Base-by-base conservation (phyloP, 2,797 vertebrate species). In the Carapus acus region DNA sequence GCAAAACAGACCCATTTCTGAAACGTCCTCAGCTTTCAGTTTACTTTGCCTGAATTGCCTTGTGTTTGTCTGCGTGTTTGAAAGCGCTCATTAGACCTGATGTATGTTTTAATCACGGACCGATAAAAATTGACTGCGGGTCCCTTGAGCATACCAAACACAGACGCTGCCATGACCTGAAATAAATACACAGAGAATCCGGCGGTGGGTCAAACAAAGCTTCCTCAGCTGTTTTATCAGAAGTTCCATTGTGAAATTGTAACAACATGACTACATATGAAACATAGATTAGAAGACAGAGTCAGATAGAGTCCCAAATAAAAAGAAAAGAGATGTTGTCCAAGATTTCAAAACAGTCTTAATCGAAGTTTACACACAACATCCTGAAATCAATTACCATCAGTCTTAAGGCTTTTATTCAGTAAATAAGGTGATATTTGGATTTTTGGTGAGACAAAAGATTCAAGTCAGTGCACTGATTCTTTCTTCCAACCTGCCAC, bases 161-260 rank as follows among this genome's bases (percentile, higher is more conserved):
- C 9, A 11, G 31, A 13, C 11, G 9, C 3, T 36, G 2, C 34
- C 34, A 15, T 15, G n/a, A 15, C 11, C 17, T 40, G n/a, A 16
- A 18, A 18, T 2, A 42, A 13, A 14, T 42, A 6, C 39, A 40
- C 16, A 51, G 55, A 50, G 23, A 56, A 64, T 8, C 14, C 48
- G 17, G 14, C 36, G 47, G 23, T 21, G 55, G 69, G 54, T 53
- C 54, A 15, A 54, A 16, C 24, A 15, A 54, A 52, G 43, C 48
- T 62, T 59, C 29, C 45, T 64, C 56, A 70, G 41, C 24, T 34
- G 33, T 61, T 71, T 75, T 70, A 74, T 77, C 43, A 44, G 53
- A 65, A 58, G 57, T 70, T 53, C 55, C 48, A 65, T 79, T 62
- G 51, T 65, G 38, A 73, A 55, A 69, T 54, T 65, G 62, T 63